Evolutionary conservation across 1,140 invertebrate genomes (phyloP).

Genomic region (Tetramorium parvispinum): DNA sequence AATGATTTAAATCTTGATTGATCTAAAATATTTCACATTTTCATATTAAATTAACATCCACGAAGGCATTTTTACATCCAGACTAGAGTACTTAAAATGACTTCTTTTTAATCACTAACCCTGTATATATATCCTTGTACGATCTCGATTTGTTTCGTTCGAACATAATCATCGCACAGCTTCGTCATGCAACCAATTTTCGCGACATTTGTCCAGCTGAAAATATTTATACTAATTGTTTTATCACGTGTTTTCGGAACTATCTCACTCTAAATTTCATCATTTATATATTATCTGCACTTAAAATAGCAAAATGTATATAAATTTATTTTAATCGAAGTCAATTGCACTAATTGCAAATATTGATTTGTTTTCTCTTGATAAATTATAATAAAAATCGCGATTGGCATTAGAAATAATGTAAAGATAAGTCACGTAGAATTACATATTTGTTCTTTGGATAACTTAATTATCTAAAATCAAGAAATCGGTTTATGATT

Average conservation of each 20-base stretch:
- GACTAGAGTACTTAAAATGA: conserved; percentile 36
- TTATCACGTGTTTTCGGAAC: background rate
- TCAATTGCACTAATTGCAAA: background rate
- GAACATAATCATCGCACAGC: conserved; percentile 23
- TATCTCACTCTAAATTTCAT: conserved; percentile 6
- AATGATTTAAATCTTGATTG: background rate
- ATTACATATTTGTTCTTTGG: background rate
- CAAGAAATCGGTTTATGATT: background rate
- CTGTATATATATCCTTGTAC: conserved; percentile 4
- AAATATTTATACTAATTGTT: conserved; percentile 20
- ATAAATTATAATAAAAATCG: background rate
- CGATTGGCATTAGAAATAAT: conserved; percentile 6
- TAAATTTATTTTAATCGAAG: conserved; percentile 24
- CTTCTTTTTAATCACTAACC: conserved; percentile 17
- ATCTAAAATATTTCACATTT: conserved; percentile 8
- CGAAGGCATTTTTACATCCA: conserved; percentile 23
- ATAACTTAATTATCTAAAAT: background rate
- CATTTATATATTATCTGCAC: background rate
- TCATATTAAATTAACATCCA: conserved; percentile 23
- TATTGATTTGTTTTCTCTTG: background rate
- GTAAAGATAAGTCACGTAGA: background rate
- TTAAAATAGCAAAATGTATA: conserved; percentile 8
- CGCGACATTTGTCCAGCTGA: background rate
- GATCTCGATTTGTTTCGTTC: conserved; percentile 11
- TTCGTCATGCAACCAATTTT: conserved; percentile 31